Base-by-base conservation (phyloP, 2,113 vertebrate genomes). In the Polypterus senegalus region DNA sequence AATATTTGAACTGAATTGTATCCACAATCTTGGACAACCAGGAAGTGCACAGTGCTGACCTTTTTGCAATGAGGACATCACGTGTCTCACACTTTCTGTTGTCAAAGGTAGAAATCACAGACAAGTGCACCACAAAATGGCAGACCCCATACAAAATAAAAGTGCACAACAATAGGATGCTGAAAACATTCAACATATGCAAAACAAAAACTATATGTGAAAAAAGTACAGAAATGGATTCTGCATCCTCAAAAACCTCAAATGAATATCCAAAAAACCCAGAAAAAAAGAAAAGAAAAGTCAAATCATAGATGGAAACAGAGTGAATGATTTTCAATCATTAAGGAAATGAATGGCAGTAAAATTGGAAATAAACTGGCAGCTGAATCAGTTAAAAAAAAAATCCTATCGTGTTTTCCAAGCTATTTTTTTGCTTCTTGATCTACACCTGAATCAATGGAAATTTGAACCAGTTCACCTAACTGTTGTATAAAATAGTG, bases 311-410 rank as follows among this genome's bases (percentile, higher is more conserved):
- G 79, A 77, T 81, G 71, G 76, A 84, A 76, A 77, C 78, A 84
- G 60, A 65, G 77, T 75, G 71, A 76, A 74, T 74, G 71, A 70
- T 74, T 66, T 72, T 79, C 76, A 81, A 81, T 86, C 86, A 79
- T 86, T 87, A 83, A 83, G 73, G 73, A 76, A 84, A 83, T 77
- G 77, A 81, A 82, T 72, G 83, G 79, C 78, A 76, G 70, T 76
- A 82, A 82, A 88, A 83, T 84, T 81, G 75, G 69, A 69, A 27
- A 46, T 67, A 66, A 27, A 72, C 49, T 71, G 76, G 71, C 69
- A 60, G 47, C 47, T 52, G 68, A 70, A 80, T 75, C 83, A 81
- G 85, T 81, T 81, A 82, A 86, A 87, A 83, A 81, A 83, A 76
- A 70, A 65, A 74, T 67, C 68, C 52, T 79, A 79, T 77, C 71